Evolutionary conservation across 2,888 invertebrate genomes (phyloP), one percentile per base, ranked within the genome.

Genomic region (Epicampocera succincta): DNA sequence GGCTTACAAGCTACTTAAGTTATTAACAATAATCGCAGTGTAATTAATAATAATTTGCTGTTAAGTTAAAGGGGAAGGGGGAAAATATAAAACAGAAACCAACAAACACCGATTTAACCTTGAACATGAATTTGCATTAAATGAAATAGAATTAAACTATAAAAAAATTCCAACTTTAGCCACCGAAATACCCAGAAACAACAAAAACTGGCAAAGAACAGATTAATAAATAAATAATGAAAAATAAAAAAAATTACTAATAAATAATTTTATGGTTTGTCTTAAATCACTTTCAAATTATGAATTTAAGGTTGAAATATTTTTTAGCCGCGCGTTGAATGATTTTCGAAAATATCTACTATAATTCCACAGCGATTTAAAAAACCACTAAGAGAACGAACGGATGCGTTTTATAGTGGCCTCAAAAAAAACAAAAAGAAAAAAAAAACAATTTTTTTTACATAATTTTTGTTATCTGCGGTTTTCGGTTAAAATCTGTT

Each of bases 371-470:
- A 46, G 6, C 21, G 2, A 21, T 29, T 4, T 3, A 65, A 17
- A 3, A 15, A 17, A 0, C 9, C 6, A 65, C n/a, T 12, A 44
- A 73, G 56, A 25, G 63, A 74, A 69, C 69, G 63, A 74, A 69
- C 69, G 73, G 73, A 74, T 82, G 81, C 77, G 69, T 81, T 77
- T 44, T 46, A 21, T 42, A 75, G 60, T 73, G 77, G 65, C 77
- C 80, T 75, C 66, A 68, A 75, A 66, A 61, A 44, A 42, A 72
- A 38, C 65, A 66, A 66, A 61, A 44, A 42, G 72, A 38, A 72
- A 66, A 60, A 60, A 58, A 11, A 60, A 68, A 58, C 42, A 29
- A 29, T 69, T 11, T 52, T 44, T 60, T 17, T 66, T 38, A 61
- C 58, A 4, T 13, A 29, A 21, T 15, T 25, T 15, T 6, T 56